Percentiles rank a stretch among this genome's conserved stretches.
phyloP scores from a whole-genome alignment of 1,140 invertebrate genomes.

The Drosophila azteca region DNA sequence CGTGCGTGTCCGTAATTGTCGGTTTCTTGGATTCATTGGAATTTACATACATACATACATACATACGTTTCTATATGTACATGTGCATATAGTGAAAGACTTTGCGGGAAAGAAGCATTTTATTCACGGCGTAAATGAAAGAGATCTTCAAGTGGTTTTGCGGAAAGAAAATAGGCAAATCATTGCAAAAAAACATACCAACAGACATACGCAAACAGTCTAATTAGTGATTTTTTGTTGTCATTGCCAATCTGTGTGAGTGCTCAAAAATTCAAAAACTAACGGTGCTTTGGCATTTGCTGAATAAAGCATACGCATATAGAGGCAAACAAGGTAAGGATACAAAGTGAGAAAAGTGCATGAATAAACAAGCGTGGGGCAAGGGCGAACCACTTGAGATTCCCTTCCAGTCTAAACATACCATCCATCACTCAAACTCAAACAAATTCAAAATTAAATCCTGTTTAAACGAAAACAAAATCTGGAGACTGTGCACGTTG shows the following conservation, averaged over 20 bases:
- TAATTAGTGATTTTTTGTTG: constrained; percentile 26
- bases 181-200: constrained; percentile 42
- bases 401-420: constrained; percentile 10
- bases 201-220: constrained; percentile 22
- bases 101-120: background rate
- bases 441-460: constrained; percentile 13
- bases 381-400: constrained; percentile 22
- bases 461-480: constrained; percentile 38
- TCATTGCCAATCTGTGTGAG: constrained; percentile 28
- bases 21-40: constrained; percentile 21
- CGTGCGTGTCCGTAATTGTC: constrained; percentile 29
- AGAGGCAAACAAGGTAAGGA: background rate
- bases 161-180: constrained; percentile 41
- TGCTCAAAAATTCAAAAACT: constrained; percentile 38
- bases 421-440: constrained; percentile 39
- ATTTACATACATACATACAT: constrained; percentile 7
- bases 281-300: constrained; percentile 31
- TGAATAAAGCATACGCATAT: background rate
- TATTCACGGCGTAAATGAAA: constrained; percentile 12
- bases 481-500: constrained; percentile 30
- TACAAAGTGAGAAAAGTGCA: constrained; percentile 4
- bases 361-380: constrained; percentile 19
- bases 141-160: constrained; percentile 47
- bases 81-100: background rate
- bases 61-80: too few relatives aligned